Evolutionary conservation across 2,888 invertebrate genomes (phyloP), one percentile per base, ranked within the genome.

Genomic region (Seira ritae): DNA sequence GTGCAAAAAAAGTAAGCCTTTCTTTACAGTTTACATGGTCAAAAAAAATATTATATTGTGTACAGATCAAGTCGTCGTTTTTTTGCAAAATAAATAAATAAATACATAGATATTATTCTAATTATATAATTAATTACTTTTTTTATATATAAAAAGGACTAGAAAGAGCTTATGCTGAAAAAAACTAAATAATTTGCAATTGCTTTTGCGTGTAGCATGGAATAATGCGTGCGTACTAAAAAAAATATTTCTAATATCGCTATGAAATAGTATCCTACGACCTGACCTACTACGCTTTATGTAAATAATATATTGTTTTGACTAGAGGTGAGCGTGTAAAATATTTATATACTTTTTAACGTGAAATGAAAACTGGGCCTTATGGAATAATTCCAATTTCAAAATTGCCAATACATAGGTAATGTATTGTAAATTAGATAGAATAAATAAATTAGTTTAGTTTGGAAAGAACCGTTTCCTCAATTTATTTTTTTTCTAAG

Each of bases 191-290:
- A 42, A 42, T 8, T 6, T 42, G 42, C 6, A 6, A 15, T 55
- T 55, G 55, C 55, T 55, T 55, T 80, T 80, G 80, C 80, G 80
- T 80, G 80, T 70, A 69, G 80, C 80, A 65, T 75, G 75, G 67
- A 31, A 37, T 62, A 72, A 50, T 73, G 79, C 73, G 73, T 79
- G 79, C 67, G 60, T 60, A 65, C 70, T 31, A 31, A 31, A 31
- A 31, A 31, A 31, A 31, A n/a, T n/a, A n/a, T n/a, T n/a, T n/a
- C n/a, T n/a, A n/a, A n/a, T n/a, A n/a, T n/a, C n/a, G n/a, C n/a
- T n/a, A n/a, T n/a, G n/a, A n/a, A n/a, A n/a, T n/a, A n/a, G 42
- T 42, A 42, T 12, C 6, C 12, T 42, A 42, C 42, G 42, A 42
- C 6, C 42, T 42, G 3, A 55, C n/a, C 55, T 55, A 55, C 31